Conservation (phyloP, 2,797 vertebrate species). For the Staurois parvus region DNA sequence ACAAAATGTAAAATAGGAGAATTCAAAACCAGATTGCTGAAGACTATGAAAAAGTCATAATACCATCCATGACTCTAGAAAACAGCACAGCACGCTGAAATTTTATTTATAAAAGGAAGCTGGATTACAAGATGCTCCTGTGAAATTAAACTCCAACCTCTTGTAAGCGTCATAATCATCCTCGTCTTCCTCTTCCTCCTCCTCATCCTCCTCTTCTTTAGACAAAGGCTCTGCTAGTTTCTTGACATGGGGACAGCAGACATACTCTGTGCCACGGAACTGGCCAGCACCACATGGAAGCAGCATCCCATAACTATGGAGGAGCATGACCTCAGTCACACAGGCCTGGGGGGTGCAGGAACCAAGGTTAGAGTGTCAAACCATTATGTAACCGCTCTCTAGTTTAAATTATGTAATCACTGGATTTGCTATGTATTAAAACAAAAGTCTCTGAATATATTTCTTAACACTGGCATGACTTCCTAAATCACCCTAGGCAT, state of each 20-base stretch:
- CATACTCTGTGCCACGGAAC: conserved; percentile 94
- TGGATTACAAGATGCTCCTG: no score
- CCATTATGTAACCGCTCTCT: no score
- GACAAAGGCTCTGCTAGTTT: conserved; percentile 74
- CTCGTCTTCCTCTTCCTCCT: conserved; percentile 55
- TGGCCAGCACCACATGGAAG: conserved; percentile 92
- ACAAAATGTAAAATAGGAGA: background rate
- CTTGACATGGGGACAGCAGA: conserved; percentile 89
- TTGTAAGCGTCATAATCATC: conserved; percentile 78
- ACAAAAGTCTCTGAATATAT: no score
- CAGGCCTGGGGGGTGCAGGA: conserved; percentile 81
- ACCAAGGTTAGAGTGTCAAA: no score
- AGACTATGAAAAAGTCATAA: no score
- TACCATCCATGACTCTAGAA: no score
- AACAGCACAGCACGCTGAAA: no score
- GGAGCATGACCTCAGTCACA: conserved; percentile 82
- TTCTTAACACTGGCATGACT: no score
- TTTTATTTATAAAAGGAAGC: no score
- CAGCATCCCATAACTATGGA: conserved; percentile 96
- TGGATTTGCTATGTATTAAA: no score
- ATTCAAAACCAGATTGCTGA: background rate
- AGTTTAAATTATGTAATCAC: no score
- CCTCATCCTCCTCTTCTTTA: conserved; percentile 78
- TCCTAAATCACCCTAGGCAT: no score
- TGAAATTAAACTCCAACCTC: conserved; percentile 67